Percentiles rank a stretch among this genome's conserved stretches.
Conservation (phyloP, 2,888 invertebrate species). For the Lepetodrilus schrolli region DNA sequence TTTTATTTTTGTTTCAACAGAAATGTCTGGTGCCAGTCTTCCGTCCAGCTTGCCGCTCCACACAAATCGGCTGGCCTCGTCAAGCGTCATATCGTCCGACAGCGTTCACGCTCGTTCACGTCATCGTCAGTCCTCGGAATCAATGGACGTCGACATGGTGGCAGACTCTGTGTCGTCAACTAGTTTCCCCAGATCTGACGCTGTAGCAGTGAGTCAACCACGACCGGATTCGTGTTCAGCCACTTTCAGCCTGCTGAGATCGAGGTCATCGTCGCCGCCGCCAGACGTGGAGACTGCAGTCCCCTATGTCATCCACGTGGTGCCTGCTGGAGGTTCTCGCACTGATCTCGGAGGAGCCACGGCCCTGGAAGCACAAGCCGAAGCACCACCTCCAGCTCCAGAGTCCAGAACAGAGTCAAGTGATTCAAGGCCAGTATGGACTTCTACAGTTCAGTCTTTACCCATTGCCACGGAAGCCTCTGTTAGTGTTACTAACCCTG, state of each 20-base stretch:
- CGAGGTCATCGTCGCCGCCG: too few relatives aligned
- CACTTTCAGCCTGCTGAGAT: too few relatives aligned
- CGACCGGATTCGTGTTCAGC: too few relatives aligned
- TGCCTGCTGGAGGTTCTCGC: too few relatives aligned
- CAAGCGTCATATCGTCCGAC: too few relatives aligned
- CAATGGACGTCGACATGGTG: background rate
- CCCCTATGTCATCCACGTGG: too few relatives aligned
- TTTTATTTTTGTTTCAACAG: too few relatives aligned
- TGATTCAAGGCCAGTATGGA: slow-evolving; percentile 8
- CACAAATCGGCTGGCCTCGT: background rate
- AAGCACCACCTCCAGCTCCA: background rate
- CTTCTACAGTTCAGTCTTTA: background rate
- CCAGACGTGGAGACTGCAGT: too few relatives aligned
- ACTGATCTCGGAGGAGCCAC: background rate
- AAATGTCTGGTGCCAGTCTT: too few relatives aligned
- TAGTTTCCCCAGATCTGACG: background rate
- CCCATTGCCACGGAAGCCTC: background rate
- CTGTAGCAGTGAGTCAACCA: background rate
- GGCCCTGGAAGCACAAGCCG: background rate
- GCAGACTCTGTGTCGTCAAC: slow-evolving; percentile 12
- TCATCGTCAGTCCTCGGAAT: background rate
- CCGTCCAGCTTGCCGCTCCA: slow-evolving; percentile 1
- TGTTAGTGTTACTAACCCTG: slow-evolving; percentile 12
- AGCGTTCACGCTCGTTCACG: background rate
- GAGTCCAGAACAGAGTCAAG: too few relatives aligned